A percentile compares a stretch with the other conserved stretches of the same genome.
phyloP scores from a whole-genome alignment of 2,888 invertebrate genomes.

The Drosophila peninsularis region DNA sequence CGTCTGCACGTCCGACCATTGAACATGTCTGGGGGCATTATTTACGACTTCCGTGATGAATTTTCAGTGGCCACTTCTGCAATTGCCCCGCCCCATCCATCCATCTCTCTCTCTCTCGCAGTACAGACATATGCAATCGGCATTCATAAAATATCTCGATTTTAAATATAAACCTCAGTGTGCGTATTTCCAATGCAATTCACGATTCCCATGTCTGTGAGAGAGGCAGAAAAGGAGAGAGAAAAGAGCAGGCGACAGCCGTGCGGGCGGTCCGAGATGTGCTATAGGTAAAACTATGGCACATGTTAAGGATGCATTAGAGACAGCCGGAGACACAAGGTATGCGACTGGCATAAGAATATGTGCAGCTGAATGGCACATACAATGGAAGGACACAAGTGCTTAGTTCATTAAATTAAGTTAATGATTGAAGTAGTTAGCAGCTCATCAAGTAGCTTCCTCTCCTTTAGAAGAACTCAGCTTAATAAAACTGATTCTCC shows the following conservation, averaged over 20 bases:
- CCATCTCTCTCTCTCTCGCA: not conserved
- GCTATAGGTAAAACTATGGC: constrained; percentile 11
- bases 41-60: constrained; percentile 76
- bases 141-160: constrained; percentile 67
- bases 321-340: not conserved
- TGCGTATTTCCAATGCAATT: constrained; percentile 66
- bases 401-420: no score
- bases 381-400: not conserved
- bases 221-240: constrained; percentile 2
- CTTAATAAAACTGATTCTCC: not conserved
- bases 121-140: constrained; percentile 55
- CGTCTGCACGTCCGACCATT: constrained; percentile 36
- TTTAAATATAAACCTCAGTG: constrained; percentile 63
- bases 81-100: constrained; percentile 13
- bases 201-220: constrained; percentile 61
- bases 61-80: constrained; percentile 64
- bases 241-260: constrained; percentile 13
- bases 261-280: constrained; percentile 46
- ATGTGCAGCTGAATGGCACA: not conserved
- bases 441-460: no score
- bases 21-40: constrained; percentile 57
- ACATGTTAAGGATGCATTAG: constrained; percentile 5
- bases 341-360: constrained; percentile 18
- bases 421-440: not conserved
- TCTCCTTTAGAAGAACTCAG: no score